Base-by-base conservation (phyloP, 2,797 vertebrate species). In the Sarcophilus harrisii region DNA sequence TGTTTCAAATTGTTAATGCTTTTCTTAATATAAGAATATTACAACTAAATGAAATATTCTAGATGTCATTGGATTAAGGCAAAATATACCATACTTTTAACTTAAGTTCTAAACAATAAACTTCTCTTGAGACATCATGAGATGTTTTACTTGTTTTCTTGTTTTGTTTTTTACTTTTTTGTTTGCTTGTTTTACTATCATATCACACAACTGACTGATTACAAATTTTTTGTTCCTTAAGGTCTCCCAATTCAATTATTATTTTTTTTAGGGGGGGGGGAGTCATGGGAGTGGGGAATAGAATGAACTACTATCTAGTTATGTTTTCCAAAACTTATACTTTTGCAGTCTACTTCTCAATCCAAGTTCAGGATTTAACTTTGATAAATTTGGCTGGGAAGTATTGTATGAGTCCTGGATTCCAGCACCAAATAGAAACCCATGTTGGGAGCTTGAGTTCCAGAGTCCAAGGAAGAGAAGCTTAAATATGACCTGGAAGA, bases 201-300 rank as follows among this genome's bases (percentile, higher is more conserved):
- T 81, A 2, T 81, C 18, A 81, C 38, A 81, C 2, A 81, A 24
- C 24, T 81, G n/a, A 81, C 38, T 81, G 21, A 45, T 27, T 81
- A 24, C 24, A 9, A 81, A 24, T 45, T 81, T 38, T 0, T 8
- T 81, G 8, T 38, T 81, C 5, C 54, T 55, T 55, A 73, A 0
- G 18, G 3, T 38, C 2, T 81, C 21, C 18, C 2, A 45, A 38
- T 73, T 38, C 5, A 16, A 5, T 58, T 58, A 5, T 21, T 58
- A 18, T 27, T 5, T 0, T 5, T 18, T n/a, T n/a, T 6, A n/a
- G 24, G 6, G 8, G 1, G n/a, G 18, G 8, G 9, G n/a, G 18
- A 30, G 59, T 58, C 4, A 1, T 32, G 30, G 14, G 18, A 58
- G 58, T 58, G 13, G 6, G 16, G 4, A 3, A n/a, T 38, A 14